Conservation (phyloP, 2,888 invertebrate genomes). For the Acanthoscelides obtectus region DNA sequence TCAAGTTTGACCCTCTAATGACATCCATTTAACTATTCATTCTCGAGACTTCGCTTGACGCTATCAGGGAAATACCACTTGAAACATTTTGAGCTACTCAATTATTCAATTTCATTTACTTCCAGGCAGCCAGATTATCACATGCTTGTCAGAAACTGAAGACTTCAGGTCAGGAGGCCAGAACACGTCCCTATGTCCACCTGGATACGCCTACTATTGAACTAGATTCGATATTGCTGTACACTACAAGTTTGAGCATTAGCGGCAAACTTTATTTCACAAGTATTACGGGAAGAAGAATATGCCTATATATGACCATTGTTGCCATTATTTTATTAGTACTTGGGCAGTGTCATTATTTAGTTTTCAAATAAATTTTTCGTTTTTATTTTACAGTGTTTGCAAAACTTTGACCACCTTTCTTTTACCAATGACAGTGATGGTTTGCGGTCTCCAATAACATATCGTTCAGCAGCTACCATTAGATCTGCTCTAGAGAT, state of each 20-base stretch:
- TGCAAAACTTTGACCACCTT: too few species aligned
- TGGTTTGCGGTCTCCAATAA: too few species aligned
- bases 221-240: conserved; percentile 71
- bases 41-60: neutral
- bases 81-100: conserved; percentile 13
- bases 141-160: conserved; percentile 67
- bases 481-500: too few species aligned
- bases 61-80: neutral
- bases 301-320: conserved; percentile 60
- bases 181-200: conserved; percentile 74
- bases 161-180: conserved; percentile 71
- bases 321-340: conserved; percentile 58
- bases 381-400: too few species aligned
- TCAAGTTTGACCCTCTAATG: too few species aligned
- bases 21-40: too few species aligned
- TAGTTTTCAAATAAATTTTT: conserved; percentile 1
- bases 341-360: conserved; percentile 55
- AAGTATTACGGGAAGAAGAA: conserved; percentile 66
- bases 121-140: conserved; percentile 70
- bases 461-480: too few species aligned
- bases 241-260: conserved; percentile 69
- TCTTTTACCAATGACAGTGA: too few species aligned
- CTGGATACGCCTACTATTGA: conserved; percentile 72
- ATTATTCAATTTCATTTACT: conserved; percentile 18
- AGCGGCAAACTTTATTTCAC: conserved; percentile 69